A percentile compares a stretch with the other conserved stretches of the same genome.
These are phyloP conservation scores for Thalassoma bifasciatum DNA, from an alignment of 2,113 vertebrate species.

Conservation along the genomic window DNA sequence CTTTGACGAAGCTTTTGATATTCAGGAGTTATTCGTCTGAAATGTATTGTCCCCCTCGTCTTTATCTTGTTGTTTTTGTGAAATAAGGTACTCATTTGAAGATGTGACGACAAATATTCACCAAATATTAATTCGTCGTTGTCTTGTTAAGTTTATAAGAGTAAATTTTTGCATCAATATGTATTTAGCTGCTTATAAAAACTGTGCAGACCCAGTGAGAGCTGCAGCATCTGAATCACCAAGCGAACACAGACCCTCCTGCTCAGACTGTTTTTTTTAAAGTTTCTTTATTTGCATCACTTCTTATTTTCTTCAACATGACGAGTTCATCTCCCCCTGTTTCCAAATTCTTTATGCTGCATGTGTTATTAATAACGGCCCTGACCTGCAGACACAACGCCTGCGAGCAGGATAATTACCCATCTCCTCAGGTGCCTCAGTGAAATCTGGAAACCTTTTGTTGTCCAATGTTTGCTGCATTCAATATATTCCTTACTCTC, in stretches of 20 bases:
- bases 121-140: neutral
- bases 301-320: neutral
- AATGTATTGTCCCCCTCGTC: neutral
- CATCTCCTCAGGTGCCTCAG: conserved; percentile 4
- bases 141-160: no score
- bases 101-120: rapidly evolving
- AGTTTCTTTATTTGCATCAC: neutral
- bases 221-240: neutral
- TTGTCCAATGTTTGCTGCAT: neutral
- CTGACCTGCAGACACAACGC: conserved; percentile 17
- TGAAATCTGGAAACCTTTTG: neutral
- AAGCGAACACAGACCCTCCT: neutral
- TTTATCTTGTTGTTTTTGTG: neutral
- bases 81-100: neutral
- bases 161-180: conserved; percentile 4
- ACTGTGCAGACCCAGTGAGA: neutral
- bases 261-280: neutral
- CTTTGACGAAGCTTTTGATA: no score
- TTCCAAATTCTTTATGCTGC: conserved; percentile 12
- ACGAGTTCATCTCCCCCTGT: conserved; percentile 12
- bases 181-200: neutral
- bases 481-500: neutral
- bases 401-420: conserved; percentile 2
- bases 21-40: neutral
- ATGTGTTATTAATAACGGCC: neutral